phyloP scores from a whole-genome alignment of 2,113 vertebrate species.

The Dicaeum eximium region DNA sequence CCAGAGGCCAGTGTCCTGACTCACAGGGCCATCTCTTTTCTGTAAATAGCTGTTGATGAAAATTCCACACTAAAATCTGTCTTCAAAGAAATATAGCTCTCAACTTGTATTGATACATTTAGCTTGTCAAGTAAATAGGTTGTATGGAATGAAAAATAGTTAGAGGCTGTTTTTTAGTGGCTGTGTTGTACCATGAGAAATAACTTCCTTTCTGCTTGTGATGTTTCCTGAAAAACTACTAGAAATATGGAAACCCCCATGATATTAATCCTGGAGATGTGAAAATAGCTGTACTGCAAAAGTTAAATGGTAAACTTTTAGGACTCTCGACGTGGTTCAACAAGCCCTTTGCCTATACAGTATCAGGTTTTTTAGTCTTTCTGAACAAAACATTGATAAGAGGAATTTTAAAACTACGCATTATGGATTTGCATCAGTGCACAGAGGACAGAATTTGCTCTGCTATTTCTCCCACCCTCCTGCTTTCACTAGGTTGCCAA shows the following conservation, averaged over 20 bases:
- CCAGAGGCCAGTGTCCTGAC: neutral
- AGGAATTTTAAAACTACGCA: neutral
- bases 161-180: neutral
- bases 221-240: neutral
- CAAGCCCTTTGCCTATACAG: neutral
- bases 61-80: neutral
- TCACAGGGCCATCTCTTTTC: neutral
- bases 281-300: neutral
- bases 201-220: neutral
- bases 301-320: neutral
- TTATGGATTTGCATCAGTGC: neutral
- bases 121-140: slow-evolving; percentile 36
- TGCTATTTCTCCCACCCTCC: neutral
- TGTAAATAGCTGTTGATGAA: neutral
- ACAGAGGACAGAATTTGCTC: neutral
- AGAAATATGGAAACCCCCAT: neutral
- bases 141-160: slow-evolving; percentile 19
- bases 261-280: neutral
- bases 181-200: slow-evolving; percentile 16
- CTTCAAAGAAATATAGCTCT: slow-evolving; percentile 2
- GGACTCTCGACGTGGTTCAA: neutral
- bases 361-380: neutral
- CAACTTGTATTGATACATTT: slow-evolving; percentile 23
- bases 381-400: neutral
- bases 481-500: neutral